Conservation (phyloP, 2,888 invertebrate species). For the Ptychoptera contaminata region DNA sequence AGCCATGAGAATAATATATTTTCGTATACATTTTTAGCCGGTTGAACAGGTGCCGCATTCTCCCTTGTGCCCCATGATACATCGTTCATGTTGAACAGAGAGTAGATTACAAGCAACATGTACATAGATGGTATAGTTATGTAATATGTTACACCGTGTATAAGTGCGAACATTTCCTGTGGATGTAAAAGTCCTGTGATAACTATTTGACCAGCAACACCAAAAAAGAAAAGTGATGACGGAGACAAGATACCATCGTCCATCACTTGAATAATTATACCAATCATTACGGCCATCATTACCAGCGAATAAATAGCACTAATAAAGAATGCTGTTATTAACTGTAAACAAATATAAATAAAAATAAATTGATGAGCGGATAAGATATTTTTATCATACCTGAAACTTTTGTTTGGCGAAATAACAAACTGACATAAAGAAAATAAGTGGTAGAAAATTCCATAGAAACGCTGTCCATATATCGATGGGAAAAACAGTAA, state of each 20-base stretch:
- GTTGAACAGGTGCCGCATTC: constrained; percentile 21
- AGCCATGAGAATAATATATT: background rate
- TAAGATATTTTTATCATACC: constrained; percentile 25
- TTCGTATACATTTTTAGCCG: background rate
- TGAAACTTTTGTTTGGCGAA: constrained; percentile 44
- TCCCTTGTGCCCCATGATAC: constrained; percentile 93
- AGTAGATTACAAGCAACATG: constrained; percentile 79
- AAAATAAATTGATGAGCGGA: background rate
- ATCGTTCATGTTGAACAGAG: constrained; percentile 83
- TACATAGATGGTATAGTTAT: constrained; percentile 92
- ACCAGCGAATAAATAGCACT: constrained; percentile 66
- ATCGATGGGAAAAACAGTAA: constrained; percentile 52
- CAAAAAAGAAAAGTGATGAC: constrained; percentile 67
- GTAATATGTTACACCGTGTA: constrained; percentile 65
- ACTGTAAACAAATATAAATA: constrained; percentile 27
- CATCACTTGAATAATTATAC: constrained; percentile 59
- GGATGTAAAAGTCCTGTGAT: constrained; percentile 61
- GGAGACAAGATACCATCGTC: constrained; percentile 70
- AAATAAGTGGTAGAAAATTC: constrained; percentile 49
- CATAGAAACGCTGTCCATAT: constrained; percentile 51
- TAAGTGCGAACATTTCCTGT: constrained; percentile 57
- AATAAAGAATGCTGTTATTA: constrained; percentile 56
- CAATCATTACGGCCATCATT: constrained; percentile 77
- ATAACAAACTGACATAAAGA: constrained; percentile 49
- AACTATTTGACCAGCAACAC: constrained; percentile 51